Conservation (phyloP, 2,113 vertebrate species). For the Serinus canaria region DNA sequence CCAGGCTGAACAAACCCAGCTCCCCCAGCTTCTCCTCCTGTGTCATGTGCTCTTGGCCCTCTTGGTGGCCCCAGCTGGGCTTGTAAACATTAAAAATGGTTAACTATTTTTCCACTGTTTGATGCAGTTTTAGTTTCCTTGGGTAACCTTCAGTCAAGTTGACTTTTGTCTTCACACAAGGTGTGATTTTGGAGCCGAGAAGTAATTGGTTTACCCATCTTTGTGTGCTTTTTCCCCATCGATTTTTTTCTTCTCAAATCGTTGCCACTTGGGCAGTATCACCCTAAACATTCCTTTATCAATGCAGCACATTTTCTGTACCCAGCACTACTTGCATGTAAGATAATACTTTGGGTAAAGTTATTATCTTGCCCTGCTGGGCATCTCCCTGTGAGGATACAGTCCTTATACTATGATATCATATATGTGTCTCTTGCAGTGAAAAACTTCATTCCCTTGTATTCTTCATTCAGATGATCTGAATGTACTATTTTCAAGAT, state of each 20-base stretch:
- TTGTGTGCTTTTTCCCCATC: neutral
- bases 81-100: neutral
- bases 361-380: neutral
- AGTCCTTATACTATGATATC: neutral
- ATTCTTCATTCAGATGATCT: neutral
- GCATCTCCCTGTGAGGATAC: neutral
- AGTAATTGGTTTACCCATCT: neutral
- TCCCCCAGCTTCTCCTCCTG: neutral
- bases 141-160: neutral
- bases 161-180: neutral
- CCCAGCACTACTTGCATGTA: neutral
- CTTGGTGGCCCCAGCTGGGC: conserved; percentile 32
- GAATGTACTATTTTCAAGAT: neutral
- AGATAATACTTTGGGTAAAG: neutral
- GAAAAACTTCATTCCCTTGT: neutral
- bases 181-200: neutral
- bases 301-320: neutral
- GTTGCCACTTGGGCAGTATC: neutral
- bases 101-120: neutral
- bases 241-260: neutral
- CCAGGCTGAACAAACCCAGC: neutral
- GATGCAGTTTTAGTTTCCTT: neutral
- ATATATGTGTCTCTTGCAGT: neutral
- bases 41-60: neutral
- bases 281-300: neutral